Evolutionary conservation across 2,113 vertebrate genomes (phyloP).

Genomic region (Sceloporus undulatus): DNA sequence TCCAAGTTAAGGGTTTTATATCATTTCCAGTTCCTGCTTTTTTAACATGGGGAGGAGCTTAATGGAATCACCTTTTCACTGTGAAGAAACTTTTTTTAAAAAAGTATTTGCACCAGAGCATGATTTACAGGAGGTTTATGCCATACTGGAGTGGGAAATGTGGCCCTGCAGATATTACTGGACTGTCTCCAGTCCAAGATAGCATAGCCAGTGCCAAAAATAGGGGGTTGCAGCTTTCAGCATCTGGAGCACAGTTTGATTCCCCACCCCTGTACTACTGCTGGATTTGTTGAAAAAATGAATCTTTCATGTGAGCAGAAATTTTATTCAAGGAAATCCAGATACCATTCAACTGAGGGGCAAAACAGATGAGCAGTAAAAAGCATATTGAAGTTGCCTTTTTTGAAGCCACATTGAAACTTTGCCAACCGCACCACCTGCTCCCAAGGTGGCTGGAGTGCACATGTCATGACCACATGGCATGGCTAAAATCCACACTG

Average conservation of each 20-base stretch:
- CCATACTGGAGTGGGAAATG: too few relatives aligned
- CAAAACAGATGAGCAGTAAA: too few relatives aligned
- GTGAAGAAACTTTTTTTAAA: background rate
- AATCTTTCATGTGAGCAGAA: conserved; percentile 20
- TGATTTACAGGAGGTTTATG: background rate
- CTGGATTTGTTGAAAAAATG: background rate
- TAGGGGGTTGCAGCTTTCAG: background rate
- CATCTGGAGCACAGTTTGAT: background rate
- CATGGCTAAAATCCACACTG: too few relatives aligned
- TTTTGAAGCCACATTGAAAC: too few relatives aligned
- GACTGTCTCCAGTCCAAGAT: too few relatives aligned
- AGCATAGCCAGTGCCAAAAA: too few relatives aligned
- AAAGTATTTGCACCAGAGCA: background rate
- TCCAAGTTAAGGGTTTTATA: background rate
- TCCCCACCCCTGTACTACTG: background rate
- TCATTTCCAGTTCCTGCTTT: background rate
- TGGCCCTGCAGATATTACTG: too few relatives aligned
- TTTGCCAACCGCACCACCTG: too few relatives aligned
- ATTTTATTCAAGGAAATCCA: background rate
- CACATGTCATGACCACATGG: too few relatives aligned
- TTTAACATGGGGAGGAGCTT: background rate
- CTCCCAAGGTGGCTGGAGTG: too few relatives aligned
- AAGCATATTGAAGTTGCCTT: too few relatives aligned
- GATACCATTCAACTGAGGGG: background rate
- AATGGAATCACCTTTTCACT: background rate